A percentile compares a stretch with the other conserved stretches of the same genome.
phyloP scores from a whole-genome alignment of 53 echinoderm and acorn worm species.

The Stichopus horrens region DNA sequence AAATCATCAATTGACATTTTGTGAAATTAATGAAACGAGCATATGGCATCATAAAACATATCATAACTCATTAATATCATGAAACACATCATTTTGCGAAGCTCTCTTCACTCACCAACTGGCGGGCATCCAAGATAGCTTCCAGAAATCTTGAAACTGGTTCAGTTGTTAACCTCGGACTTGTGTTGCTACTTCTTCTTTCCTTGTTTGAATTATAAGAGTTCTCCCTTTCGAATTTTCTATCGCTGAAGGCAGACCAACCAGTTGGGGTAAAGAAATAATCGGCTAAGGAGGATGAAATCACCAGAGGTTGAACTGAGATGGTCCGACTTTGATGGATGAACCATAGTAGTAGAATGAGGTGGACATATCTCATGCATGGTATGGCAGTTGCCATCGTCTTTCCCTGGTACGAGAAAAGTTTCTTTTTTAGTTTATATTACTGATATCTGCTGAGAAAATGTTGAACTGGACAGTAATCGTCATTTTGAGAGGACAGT shows the following conservation, averaged over 20 bases:
- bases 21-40: too few relatives aligned
- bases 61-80: too few relatives aligned
- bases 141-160: constrained; percentile 1
- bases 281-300: constrained; percentile 3
- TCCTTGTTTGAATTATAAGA: neutral
- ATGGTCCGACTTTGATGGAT: constrained; percentile 11
- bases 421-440: neutral
- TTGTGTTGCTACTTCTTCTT: neutral
- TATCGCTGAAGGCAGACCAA: constrained; percentile 1
- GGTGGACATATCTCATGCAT: neutral
- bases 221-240: neutral
- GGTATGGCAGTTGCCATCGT: neutral
- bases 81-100: neutral
- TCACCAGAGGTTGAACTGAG: constrained; percentile 9
- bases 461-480: too few relatives aligned
- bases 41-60: too few relatives aligned
- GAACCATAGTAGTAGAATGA: constrained; percentile 21
- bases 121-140: neutral
- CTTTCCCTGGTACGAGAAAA: neutral
- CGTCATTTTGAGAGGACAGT: too few relatives aligned
- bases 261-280: neutral
- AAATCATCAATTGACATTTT: too few relatives aligned
- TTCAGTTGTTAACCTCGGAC: neutral
- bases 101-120: neutral
- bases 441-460: too few relatives aligned